A percentile compares a stretch with the other conserved stretches of the same genome.
Evolutionary conservation across 2,888 invertebrate genomes (phyloP).

Genomic region (Lasioglossum marginatum): DNA sequence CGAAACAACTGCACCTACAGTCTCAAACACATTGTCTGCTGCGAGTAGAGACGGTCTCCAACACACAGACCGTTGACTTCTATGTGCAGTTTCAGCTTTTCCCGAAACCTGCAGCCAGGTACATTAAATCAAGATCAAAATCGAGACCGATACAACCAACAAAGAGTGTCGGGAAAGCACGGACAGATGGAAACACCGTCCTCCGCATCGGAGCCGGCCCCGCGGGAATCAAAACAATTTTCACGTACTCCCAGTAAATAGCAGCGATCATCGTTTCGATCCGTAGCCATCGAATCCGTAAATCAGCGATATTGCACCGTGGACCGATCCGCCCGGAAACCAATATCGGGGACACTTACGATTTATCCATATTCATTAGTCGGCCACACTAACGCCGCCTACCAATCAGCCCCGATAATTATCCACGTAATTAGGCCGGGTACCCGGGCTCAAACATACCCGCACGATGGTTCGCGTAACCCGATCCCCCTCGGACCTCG

Average conservation of each 20-base stretch:
- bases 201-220: background rate
- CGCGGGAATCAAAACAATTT: slow-evolving; percentile 13
- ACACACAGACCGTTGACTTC: background rate
- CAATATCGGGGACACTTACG: slow-evolving; percentile 70
- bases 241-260: slow-evolving; percentile 16
- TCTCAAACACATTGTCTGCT: background rate
- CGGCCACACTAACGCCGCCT: slow-evolving; percentile 44
- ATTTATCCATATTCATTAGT: slow-evolving; percentile 73
- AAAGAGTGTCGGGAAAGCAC: background rate
- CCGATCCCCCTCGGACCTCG: background rate
- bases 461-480: slow-evolving; percentile 30
- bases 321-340: slow-evolving; percentile 48
- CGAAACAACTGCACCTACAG: no score
- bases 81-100: background rate
- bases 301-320: slow-evolving; percentile 55
- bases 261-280: slow-evolving; percentile 42
- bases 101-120: background rate
- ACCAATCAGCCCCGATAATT: slow-evolving; percentile 72
- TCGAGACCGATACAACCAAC: background rate
- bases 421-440: slow-evolving; percentile 68
- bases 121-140: background rate
- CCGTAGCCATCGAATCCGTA: slow-evolving; percentile 33
- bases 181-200: background rate
- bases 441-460: slow-evolving; percentile 50
- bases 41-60: background rate